Base-by-base conservation (phyloP, 1,140 invertebrate genomes). In the Melitaea cinxia region DNA sequence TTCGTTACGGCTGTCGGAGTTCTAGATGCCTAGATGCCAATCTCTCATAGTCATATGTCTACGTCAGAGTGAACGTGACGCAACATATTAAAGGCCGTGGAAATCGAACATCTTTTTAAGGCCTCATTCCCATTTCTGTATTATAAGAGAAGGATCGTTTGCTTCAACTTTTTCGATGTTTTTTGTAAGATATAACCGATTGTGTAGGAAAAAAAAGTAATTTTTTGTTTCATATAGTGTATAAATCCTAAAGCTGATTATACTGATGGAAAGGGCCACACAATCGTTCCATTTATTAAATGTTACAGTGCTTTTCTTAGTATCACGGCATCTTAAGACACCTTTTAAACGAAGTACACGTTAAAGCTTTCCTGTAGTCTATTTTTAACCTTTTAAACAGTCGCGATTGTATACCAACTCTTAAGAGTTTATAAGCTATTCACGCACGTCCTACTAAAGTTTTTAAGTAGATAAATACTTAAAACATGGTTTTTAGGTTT, bases 1-100 rank as follows among this genome's bases (percentile, higher is more conserved):
- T 67, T 72, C 78, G 78, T 80, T 76, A 82, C 73, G 80, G 78
- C 73, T 77, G 72, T 78, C 67, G 63, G 68, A 68, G 68, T 70
- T 59, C 63, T 54, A 53, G 57, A 67, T 30, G 56, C 52, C 65
- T 50, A 77, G 77, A 81, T 85, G 76, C 75, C 77, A 82, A 82
- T 85, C 79, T 82, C 72, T 67, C 67, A 42, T 62, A 83, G 73
- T 83, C 74, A 80, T 80, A 79, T 73, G 66, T 84, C 77, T 79
- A 75, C 70, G 78, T 81, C 78, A 78, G 70, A 50, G 28, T 57
- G 59, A 49, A 24, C 21, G 65, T 85, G 80, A 80, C 75, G 77
- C 78, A 82, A 82, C 71, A 45, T 28, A 42, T 56, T 45, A 42
- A 45, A 26, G 47, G 19, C 45, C 19, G 33, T 39, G 52, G 52